Evolutionary conservation across 2,888 invertebrate species (phyloP).

Genomic region (Melinopterus prodromus): DNA sequence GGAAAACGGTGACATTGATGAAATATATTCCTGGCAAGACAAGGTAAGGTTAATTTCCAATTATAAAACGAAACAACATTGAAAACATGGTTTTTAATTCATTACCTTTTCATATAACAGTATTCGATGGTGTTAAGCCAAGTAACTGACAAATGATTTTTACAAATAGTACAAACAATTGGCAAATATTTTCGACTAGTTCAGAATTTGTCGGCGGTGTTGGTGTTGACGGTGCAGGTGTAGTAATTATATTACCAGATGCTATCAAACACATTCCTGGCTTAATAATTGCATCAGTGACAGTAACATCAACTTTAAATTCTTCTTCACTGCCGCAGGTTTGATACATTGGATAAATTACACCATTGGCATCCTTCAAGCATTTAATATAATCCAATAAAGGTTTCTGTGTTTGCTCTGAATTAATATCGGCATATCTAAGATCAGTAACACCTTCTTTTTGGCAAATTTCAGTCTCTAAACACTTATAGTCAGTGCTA

Average conservation of each 20-base stretch:
- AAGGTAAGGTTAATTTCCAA: too few species aligned
- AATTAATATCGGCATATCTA: neutral
- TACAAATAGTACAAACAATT: neutral
- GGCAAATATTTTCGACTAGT: neutral
- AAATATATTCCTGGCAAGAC: too few species aligned
- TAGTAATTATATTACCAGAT: neutral
- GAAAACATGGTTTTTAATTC: too few species aligned
- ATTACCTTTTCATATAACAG: too few species aligned
- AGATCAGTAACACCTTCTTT: neutral
- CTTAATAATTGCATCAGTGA: neutral
- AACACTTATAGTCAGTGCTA: neutral
- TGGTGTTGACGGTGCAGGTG: neutral
- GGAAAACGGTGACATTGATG: too few species aligned
- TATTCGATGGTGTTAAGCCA: neutral
- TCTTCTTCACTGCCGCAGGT: conserved; percentile 8
- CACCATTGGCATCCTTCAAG: conserved; percentile 4
- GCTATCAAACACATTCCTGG: neutral
- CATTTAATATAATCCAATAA: neutral
- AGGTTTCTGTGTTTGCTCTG: neutral
- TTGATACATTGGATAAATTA: conserved; percentile 8
- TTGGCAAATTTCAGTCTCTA: neutral
- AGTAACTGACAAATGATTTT: neutral
- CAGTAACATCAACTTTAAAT: neutral
- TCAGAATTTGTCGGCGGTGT: neutral
- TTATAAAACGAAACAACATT: too few species aligned